Percentiles rank a stretch among this genome's conserved stretches.
phyloP scores from a whole-genome alignment of 2,797 vertebrate genomes.

The Pogoniulus pusillus region DNA sequence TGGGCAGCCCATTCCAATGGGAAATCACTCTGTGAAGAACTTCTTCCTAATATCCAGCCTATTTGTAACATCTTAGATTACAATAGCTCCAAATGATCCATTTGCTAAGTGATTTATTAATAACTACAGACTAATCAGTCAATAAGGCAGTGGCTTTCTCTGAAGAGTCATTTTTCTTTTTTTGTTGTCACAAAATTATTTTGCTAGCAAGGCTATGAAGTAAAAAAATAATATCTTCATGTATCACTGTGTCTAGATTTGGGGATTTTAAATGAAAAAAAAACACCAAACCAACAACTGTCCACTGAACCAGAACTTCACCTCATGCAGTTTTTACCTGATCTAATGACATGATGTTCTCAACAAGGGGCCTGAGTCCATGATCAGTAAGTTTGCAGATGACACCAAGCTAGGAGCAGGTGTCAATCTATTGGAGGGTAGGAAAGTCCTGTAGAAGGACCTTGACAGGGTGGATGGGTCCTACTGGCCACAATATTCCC shows the following conservation, averaged over 20 bases:
- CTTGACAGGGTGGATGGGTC: too few species aligned
- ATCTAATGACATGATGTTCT: background rate
- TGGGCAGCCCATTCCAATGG: too few species aligned
- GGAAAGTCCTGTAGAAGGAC: too few species aligned
- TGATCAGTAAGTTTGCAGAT: too few species aligned
- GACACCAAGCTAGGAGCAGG: too few species aligned
- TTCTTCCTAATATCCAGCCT: too few species aligned
- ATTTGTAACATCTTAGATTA: background rate
- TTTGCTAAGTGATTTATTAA: constrained; percentile 8
- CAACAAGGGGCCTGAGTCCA: too few species aligned
- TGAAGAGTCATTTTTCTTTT: background rate
- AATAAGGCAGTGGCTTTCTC: background rate
- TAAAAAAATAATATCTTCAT: background rate
- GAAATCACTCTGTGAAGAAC: too few species aligned
- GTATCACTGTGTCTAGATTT: background rate
- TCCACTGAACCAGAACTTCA: background rate
- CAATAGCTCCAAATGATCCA: background rate
- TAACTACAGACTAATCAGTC: constrained; percentile 4
- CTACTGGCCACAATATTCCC: too few species aligned
- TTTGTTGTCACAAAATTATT: background rate
- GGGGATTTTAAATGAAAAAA: background rate
- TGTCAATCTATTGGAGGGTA: too few species aligned
- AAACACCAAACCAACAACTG: background rate
- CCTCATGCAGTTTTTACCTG: background rate
- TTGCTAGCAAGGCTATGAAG: background rate